Evolutionary conservation across 2,888 invertebrate species (phyloP).

Genomic region (Pemphredon lugubris): DNA sequence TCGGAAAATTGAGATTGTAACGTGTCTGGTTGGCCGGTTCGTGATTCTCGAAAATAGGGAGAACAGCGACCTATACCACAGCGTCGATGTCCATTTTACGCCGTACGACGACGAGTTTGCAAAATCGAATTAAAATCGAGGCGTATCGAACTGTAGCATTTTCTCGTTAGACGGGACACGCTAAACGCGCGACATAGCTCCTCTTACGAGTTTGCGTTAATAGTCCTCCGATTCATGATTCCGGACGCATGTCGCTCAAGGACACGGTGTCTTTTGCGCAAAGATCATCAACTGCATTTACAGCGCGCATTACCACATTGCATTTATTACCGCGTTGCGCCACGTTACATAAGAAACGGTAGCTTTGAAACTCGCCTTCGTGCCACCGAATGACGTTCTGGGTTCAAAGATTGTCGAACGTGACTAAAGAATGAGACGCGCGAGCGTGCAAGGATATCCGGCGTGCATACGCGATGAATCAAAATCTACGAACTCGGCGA

Average conservation of each 20-base stretch:
- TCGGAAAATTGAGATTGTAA: no score
- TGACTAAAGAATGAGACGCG: not conserved
- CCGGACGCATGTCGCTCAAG: constrained; percentile 47
- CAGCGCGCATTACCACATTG: constrained; percentile 25
- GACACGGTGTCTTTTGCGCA: constrained; percentile 35
- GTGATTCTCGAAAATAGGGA: no score
- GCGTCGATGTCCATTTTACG: no score
- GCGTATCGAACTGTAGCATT: no score
- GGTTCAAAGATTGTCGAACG: constrained; percentile 17
- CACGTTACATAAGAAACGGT: constrained; percentile 32
- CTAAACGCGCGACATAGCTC: no score
- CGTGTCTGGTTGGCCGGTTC: no score
- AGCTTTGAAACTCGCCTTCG: constrained; percentile 18
- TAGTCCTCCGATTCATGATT: constrained; percentile 49
- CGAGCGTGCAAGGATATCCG: constrained; percentile 6
- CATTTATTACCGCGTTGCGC: constrained; percentile 14
- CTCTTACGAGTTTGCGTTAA: constrained; percentile 37
- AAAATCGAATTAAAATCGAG: no score
- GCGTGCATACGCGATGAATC: constrained; percentile 9
- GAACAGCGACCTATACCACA: no score
- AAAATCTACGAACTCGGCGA: not conserved
- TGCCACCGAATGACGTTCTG: not conserved
- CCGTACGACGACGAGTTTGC: no score
- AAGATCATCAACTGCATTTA: constrained; percentile 33
- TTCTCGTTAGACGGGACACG: no score